Base-by-base conservation (phyloP, 1,140 invertebrate species). In the Diachasma alloeum region DNA sequence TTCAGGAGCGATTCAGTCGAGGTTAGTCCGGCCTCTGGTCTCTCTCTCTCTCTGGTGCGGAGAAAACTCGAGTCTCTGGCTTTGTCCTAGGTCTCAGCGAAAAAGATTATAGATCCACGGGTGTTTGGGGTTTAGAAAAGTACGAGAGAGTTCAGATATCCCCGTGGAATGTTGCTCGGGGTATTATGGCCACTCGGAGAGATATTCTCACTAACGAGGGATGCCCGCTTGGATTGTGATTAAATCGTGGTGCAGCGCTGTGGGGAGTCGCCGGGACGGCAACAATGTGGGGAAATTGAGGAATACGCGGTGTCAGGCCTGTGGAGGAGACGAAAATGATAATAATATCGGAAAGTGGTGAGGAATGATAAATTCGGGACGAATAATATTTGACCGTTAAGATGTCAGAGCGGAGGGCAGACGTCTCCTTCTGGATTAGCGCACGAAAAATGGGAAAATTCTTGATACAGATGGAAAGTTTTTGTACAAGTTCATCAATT, bases 131-230 rank as follows among this genome's bases (percentile, higher is more conserved):
- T n/a, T 53, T 53, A 53, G 48, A 53, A 53, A 53, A 53, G 48
- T 53, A 19, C 48, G 48, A 17, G 48, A 13, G 48, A 53, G 48
- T 53, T n/a, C 48, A 53, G 48, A 44, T 44, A 48, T 66, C 59
- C 24, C 31, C 10, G 72, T 77, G 83, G 86, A 87, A 87, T 87
- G 85, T 84, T 83, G 81, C 83, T 81, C 80, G 79, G 80, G 82
- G 83, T 87, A 85, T 42, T 75, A 87, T 84, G 75, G 84, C 82
- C 82, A 83, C 82, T 85, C 83, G 82, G 36, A 63, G 80, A 83
- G 83, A 84, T 84, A 85, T 86, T 81, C 84, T 31, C 81, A 85
- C 86, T 87, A 87, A 86, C 86, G 86, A 87, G 85, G 84, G 83
- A 86, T 85, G 83, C 82, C 15, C n/a, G 81, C 83, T 84, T 82